Evolutionary conservation across 2,113 vertebrate genomes (phyloP), one percentile per base, ranked within the genome.

Genomic region (Epinephelus cyanopodus): DNA sequence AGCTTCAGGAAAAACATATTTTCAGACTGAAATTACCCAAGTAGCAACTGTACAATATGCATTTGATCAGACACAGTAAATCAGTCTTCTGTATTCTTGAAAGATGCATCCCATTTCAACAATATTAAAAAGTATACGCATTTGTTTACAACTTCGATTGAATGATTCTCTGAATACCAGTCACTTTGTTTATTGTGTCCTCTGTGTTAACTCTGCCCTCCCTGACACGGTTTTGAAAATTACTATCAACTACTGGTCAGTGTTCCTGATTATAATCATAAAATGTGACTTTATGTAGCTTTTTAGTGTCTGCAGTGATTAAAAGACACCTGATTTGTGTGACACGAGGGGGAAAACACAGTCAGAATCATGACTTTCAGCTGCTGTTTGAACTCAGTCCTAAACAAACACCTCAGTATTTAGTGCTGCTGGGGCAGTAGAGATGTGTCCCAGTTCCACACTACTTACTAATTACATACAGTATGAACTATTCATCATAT

Each of bases 301-400:
- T 29, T 62, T 57, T 33, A 13, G 19, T 68, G 57, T 72, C 67
- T 42, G 27, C 25, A 6, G 1, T 62, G 75, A 75, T 67, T 72
- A 80, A 12, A 52, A 57, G 75, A n/a, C 64, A 4, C 37, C 21
- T 37, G 68, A 65, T 65, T 77, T 72, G 29, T 70, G 74, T 65
- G 50, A 45, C 69, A 74, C 15, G 4, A n/a, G 23, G 53, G 52
- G 0, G 11, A 14, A 53, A 58, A 67, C 21, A 52, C 6, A 18
- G 39, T 25, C 29, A 60, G 2, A 67, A 23, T 42, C 8, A 45
- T 15, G 33, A 58, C 33, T 60, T 29, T 68, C 54, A 45, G 66
- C 60, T 77, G 74, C 81, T 66, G 6, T 78, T 77, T 66, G 33
- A 72, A 72, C 67, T 3, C 29, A 0, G 45, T 19, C 11, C 8